Evolutionary conservation across 2,888 invertebrate genomes (phyloP).

Genomic region (Loripinus fragilis): DNA sequence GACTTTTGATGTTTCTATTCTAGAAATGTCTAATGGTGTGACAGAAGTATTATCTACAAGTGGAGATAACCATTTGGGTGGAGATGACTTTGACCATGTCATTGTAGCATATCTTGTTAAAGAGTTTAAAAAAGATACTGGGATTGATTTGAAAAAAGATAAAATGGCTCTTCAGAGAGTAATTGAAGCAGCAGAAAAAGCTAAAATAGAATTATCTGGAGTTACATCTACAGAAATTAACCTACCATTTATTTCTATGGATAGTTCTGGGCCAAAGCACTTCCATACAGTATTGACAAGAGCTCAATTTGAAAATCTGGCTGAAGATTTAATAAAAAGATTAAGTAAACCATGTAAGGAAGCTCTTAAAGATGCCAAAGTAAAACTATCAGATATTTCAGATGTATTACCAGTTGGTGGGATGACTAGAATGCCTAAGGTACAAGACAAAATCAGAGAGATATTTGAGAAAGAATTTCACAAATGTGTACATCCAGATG

Average conservation of each 20-base stretch:
- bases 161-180: conserved; percentile 21
- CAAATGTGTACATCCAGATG: conserved; percentile 63
- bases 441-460: conserved; percentile 61
- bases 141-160: conserved; percentile 30
- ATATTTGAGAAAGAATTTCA: conserved; percentile 61
- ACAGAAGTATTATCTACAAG: conserved; percentile 58
- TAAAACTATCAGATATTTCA: conserved; percentile 58
- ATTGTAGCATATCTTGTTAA: conserved; percentile 38
- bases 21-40: conserved; percentile 32
- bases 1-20: not conserved
- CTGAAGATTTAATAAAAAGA: conserved; percentile 31
- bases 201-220: conserved; percentile 22
- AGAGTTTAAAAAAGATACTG: no score
- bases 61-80: conserved; percentile 52
- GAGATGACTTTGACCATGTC: conserved; percentile 57
- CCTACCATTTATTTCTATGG: conserved; percentile 29
- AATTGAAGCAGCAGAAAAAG: conserved; percentile 27
- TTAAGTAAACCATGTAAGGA: conserved; percentile 59
- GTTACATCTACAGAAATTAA: conserved; percentile 15
- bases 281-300: conserved; percentile 17
- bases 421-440: conserved; percentile 64
- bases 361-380: conserved; percentile 63
- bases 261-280: conserved; percentile 21
- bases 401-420: conserved; percentile 71
- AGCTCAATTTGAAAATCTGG: conserved; percentile 31